These are phyloP conservation scores for Agriopis marginaria DNA, from an alignment of 2,888 invertebrate genomes.

Conservation along the genomic window DNA sequence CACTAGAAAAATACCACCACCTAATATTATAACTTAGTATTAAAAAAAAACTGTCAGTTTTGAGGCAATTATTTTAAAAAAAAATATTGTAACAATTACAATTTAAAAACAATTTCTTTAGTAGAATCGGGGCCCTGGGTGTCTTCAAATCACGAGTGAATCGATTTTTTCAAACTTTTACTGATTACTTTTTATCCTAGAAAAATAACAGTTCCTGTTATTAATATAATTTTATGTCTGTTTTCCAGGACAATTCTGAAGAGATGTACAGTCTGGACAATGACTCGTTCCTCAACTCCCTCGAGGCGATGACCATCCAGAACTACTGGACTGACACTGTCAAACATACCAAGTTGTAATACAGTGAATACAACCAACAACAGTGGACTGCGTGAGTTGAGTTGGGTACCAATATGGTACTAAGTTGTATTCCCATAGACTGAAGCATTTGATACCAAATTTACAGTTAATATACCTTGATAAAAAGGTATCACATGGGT, in stretches of 20 bases:
- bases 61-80: no score
- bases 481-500: background rate
- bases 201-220: background rate
- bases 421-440: background rate
- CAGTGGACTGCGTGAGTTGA: background rate
- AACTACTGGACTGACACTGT: slow-evolving; percentile 97
- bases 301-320: slow-evolving; percentile 97
- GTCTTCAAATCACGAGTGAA: no score
- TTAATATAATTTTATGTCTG: slow-evolving; percentile 12
- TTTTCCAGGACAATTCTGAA: slow-evolving; percentile 94
- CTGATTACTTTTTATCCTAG: no score
- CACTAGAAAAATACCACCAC: no score
- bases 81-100: no score
- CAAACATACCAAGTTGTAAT: slow-evolving; percentile 94
- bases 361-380: background rate
- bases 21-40: no score
- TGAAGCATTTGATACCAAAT: no score
- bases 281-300: slow-evolving; percentile 96
- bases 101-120: no score
- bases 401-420: background rate
- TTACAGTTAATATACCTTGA: background rate
- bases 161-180: no score
- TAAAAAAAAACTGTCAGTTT: no score
- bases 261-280: slow-evolving; percentile 98
- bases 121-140: no score